phyloP scores from a whole-genome alignment of 2,113 vertebrate species.

The Alethe castanea region DNA sequence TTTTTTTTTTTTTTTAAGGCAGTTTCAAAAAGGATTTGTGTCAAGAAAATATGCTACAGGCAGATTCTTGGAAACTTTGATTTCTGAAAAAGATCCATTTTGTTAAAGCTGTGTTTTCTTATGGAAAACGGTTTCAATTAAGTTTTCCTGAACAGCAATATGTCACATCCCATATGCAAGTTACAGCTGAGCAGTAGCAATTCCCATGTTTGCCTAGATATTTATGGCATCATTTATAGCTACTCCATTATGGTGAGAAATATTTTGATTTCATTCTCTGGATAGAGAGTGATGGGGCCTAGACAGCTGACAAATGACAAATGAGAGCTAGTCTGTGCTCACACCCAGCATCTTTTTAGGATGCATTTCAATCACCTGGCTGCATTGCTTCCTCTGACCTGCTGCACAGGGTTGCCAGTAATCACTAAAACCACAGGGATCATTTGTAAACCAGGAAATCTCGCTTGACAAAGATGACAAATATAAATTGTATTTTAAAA shows the following conservation, averaged over 20 bases:
- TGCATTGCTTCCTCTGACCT: constrained; percentile 2
- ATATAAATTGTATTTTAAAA: background rate
- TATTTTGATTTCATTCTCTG: constrained; percentile 25
- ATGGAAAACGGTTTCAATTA: constrained; percentile 47
- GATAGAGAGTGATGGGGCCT: background rate
- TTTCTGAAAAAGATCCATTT: constrained; percentile 29
- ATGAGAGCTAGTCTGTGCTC: background rate
- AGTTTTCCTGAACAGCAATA: constrained; percentile 47
- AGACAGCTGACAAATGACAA: constrained; percentile 36
- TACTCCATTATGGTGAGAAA: constrained; percentile 11
- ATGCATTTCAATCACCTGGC: constrained; percentile 19
- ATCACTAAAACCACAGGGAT: background rate
- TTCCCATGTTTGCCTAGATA: constrained; percentile 56
- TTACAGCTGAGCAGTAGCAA: constrained; percentile 20
- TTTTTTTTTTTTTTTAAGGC: background rate
- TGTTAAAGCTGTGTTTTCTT: constrained; percentile 35
- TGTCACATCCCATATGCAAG: constrained; percentile 48
- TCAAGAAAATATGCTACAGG: background rate
- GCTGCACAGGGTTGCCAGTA: background rate
- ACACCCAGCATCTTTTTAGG: constrained; percentile 7
- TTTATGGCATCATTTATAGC: constrained; percentile 47
- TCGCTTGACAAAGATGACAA: background rate
- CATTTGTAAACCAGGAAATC: constrained; percentile 27
- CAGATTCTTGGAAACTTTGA: constrained; percentile 23
- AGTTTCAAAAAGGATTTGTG: background rate